phyloP scores from a whole-genome alignment of 1,140 invertebrate genomes.

The Aphelinus certus region DNA sequence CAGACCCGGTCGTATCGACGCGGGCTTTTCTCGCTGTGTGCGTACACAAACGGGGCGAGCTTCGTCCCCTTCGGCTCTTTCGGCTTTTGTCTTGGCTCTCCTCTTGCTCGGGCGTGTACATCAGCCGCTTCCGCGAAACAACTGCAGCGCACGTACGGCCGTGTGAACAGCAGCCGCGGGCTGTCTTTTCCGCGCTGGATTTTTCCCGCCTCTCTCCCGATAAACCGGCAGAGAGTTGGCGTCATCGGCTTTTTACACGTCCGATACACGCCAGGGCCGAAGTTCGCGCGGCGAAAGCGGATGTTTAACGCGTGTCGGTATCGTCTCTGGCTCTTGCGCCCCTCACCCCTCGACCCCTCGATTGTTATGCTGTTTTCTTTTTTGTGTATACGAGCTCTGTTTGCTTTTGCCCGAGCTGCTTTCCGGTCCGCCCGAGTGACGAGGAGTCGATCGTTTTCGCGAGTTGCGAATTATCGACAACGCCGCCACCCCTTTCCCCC shows the following conservation, averaged over 20 bases:
- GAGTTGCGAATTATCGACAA: slow-evolving; percentile 32
- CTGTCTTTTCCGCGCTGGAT: neutral
- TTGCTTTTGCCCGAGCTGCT: neutral
- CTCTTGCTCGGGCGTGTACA: slow-evolving; percentile 47
- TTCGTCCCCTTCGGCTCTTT: too few relatives aligned
- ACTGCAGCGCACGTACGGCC: slow-evolving; percentile 40
- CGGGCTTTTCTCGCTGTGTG: too few relatives aligned
- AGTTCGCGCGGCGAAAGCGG: neutral
- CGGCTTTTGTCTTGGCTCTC: slow-evolving; percentile 39
- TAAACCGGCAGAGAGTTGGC: slow-evolving; percentile 13
- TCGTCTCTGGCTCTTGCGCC: slow-evolving; percentile 27
- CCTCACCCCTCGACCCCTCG: neutral
- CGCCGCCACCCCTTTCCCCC: neutral
- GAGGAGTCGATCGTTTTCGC: neutral
- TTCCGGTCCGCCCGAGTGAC: neutral
- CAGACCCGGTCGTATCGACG: too few relatives aligned
- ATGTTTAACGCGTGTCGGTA: slow-evolving; percentile 15
- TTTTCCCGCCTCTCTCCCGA: neutral
- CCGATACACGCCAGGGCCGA: neutral
- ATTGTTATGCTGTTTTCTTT: neutral
- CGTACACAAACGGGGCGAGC: too few relatives aligned
- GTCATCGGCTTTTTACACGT: slow-evolving; percentile 8
- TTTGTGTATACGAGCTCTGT: neutral
- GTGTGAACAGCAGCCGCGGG: slow-evolving; percentile 31
- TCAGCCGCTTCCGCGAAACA: slow-evolving; percentile 56